Percentiles rank a stretch among this genome's conserved stretches.
Conservation (phyloP, 1,140 invertebrate genomes). For the Capitella teleta region DNA sequence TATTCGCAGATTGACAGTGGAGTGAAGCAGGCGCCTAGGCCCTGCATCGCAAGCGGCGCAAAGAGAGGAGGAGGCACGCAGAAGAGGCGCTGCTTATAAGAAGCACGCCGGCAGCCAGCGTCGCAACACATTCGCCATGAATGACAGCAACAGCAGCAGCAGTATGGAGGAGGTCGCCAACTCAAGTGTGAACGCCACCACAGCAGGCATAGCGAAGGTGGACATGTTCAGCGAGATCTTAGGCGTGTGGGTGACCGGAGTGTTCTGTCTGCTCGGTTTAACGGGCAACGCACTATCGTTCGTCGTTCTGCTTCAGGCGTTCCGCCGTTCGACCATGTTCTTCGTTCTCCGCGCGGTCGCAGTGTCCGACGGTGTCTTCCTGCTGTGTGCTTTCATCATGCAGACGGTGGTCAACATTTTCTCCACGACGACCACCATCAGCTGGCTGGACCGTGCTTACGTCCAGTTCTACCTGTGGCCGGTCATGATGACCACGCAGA, state of each 20-base stretch:
- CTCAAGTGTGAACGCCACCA: too few relatives aligned
- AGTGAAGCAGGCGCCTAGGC: too few relatives aligned
- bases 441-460: constrained; percentile 3
- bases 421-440: neutral
- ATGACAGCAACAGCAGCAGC: too few relatives aligned
- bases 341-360: constrained; percentile 31
- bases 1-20: too few relatives aligned
- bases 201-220: neutral
- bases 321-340: constrained; percentile 34
- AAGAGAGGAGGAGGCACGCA: too few relatives aligned
- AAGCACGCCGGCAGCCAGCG: too few relatives aligned
- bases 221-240: constrained; percentile 9
- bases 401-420: constrained; percentile 10
- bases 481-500: constrained; percentile 33
- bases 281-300: constrained; percentile 38
- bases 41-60: too few relatives aligned
- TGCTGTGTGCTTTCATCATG: constrained; percentile 7
- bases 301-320: constrained; percentile 29
- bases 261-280: constrained; percentile 6
- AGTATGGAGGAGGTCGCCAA: too few relatives aligned
- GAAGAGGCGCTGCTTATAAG: too few relatives aligned
- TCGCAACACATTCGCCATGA: too few relatives aligned
- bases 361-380: constrained; percentile 25
- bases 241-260: constrained; percentile 15
- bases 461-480: constrained; percentile 13